Evolutionary conservation across 2,797 vertebrate genomes (phyloP).

Genomic region (Uromys caudimaculatus): DNA sequence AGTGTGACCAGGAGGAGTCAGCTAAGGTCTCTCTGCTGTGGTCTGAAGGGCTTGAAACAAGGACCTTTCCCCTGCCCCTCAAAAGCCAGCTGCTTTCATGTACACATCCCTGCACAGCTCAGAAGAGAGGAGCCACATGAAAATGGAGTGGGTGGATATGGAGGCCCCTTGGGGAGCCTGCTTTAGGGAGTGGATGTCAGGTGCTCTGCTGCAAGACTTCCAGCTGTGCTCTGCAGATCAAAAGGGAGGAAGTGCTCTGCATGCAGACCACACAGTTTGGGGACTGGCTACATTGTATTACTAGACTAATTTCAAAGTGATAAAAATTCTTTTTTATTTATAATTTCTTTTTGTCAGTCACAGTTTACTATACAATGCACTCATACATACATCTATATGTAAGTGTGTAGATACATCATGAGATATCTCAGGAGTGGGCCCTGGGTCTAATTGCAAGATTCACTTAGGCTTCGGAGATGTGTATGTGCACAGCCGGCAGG

Average conservation of each 20-base stretch:
- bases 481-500: background rate
- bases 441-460: background rate
- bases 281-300: background rate
- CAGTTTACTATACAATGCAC: background rate
- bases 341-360: background rate
- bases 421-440: background rate
- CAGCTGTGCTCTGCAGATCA: background rate
- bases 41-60: no score
- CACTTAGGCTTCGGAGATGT: background rate
- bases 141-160: background rate
- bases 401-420: background rate
- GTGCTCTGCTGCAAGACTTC: background rate
- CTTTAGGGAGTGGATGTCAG: background rate
- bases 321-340: background rate
- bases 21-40: background rate
- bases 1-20: background rate
- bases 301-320: slow-evolving; percentile 36
- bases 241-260: background rate
- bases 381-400: background rate
- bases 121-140: background rate
- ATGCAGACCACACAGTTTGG: background rate
- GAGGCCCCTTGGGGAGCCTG: background rate
- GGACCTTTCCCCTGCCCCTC: background rate
- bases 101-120: background rate
- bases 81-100: background rate